Conservation (phyloP, 2,888 invertebrate species). For the Spodoptera littoralis region DNA sequence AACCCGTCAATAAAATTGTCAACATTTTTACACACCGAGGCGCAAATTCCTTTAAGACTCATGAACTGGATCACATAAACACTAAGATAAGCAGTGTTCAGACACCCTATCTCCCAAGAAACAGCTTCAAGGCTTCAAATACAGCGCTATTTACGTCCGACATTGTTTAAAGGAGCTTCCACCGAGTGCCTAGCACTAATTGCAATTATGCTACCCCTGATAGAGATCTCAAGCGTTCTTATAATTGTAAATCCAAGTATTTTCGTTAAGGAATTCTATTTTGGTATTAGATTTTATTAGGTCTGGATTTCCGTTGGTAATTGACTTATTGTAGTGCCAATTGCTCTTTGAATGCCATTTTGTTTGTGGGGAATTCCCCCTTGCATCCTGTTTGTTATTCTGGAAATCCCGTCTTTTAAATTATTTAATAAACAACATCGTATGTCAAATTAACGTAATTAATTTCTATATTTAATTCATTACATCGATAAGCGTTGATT, state of each 20-base stretch:
- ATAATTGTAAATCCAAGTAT: slow-evolving; percentile 23
- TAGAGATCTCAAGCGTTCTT: slow-evolving; percentile 31
- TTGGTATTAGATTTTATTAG: background rate
- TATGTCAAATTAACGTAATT: too few species aligned
- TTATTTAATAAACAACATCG: too few species aligned
- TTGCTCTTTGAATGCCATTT: too few species aligned
- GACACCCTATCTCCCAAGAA: background rate
- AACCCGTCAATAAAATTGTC: background rate
- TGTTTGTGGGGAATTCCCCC: too few species aligned
- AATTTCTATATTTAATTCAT: too few species aligned
- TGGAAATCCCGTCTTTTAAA: too few species aligned
- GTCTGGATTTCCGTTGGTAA: slow-evolving; percentile 1
- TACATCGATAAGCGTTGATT: too few species aligned
- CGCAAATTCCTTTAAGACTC: background rate
- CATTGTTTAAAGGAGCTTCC: slow-evolving; percentile 19
- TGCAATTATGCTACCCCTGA: slow-evolving; percentile 36
- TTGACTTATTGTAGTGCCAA: too few species aligned
- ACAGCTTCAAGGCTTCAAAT: background rate
- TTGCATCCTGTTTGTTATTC: too few species aligned
- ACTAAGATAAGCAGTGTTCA: slow-evolving; percentile 11
- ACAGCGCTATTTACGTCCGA: slow-evolving; percentile 23
- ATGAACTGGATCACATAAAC: background rate
- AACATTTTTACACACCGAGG: background rate
- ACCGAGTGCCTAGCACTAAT: slow-evolving; percentile 27
- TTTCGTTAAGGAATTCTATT: slow-evolving; percentile 16